phyloP scores from a whole-genome alignment of 2,888 invertebrate species.

The Lagria hirta region DNA sequence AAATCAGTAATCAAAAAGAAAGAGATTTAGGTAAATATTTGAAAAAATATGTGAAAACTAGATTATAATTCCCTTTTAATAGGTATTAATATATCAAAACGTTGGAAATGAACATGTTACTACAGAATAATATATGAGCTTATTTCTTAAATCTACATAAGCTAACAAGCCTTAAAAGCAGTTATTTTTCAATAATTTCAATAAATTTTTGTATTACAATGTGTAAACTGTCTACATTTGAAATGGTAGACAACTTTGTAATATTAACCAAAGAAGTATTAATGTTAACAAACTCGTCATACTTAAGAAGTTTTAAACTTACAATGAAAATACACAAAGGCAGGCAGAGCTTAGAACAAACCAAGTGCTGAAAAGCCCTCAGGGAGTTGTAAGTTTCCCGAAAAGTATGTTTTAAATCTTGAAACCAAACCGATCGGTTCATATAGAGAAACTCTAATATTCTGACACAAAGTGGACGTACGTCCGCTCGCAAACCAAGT shows the following conservation, averaged over 20 bases:
- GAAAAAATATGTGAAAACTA: too few relatives aligned
- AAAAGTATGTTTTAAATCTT: slow-evolving; percentile 13
- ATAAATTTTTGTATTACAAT: slow-evolving; percentile 13
- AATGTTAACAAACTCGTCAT: slow-evolving; percentile 9
- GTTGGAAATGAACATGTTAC: too few relatives aligned
- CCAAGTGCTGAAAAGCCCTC: slow-evolving; percentile 13
- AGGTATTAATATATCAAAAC: too few relatives aligned
- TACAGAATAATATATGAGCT: too few relatives aligned
- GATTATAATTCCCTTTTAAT: too few relatives aligned
- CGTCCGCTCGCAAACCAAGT: slow-evolving; percentile 2
- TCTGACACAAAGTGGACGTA: slow-evolving; percentile 13
- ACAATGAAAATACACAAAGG: slow-evolving; percentile 18
- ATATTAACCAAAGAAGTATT: slow-evolving; percentile 13
- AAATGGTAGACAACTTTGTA: slow-evolving; percentile 11
- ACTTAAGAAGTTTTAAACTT: slow-evolving; percentile 15
- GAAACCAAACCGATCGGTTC: slow-evolving; percentile 10
- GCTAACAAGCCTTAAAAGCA: too few relatives aligned
- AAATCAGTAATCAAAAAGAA: too few relatives aligned
- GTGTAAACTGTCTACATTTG: slow-evolving; percentile 14
- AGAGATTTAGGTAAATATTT: too few relatives aligned
- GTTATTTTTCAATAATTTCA: slow-evolving; percentile 8
- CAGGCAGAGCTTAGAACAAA: slow-evolving; percentile 18
- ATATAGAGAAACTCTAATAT: slow-evolving; percentile 19
- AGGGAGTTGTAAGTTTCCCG: slow-evolving; percentile 9
- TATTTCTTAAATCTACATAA: too few relatives aligned